phyloP scores from a whole-genome alignment of 2,888 invertebrate species.

The Noctua fimbriata region DNA sequence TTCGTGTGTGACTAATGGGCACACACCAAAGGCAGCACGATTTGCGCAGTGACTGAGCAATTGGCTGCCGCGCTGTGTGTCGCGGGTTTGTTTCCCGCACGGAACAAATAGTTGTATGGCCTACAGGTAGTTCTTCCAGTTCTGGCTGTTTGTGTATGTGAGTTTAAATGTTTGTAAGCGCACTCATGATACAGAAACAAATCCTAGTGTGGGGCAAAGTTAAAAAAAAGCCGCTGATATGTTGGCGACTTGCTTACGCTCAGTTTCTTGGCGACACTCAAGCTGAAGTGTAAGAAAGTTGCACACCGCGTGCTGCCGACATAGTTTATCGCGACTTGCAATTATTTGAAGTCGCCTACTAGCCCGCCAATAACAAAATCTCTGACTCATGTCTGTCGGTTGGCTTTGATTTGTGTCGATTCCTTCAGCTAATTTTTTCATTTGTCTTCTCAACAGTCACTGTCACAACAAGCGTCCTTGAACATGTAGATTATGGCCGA shows the following conservation, averaged over 20 bases:
- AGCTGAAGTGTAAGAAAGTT: not conserved
- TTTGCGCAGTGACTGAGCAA: not conserved
- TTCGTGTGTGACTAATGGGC: not conserved
- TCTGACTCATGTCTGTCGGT: too few species aligned
- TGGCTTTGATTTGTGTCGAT: too few species aligned
- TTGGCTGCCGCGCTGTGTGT: not conserved
- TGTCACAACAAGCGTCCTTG: not conserved
- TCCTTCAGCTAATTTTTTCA: not conserved
- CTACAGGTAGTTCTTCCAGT: not conserved
- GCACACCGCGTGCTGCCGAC: fast-evolving
- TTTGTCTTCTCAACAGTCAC: not conserved
- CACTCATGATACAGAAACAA: not conserved
- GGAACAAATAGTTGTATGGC: not conserved
- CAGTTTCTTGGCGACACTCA: not conserved
- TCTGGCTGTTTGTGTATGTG: not conserved
- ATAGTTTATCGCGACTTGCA: not conserved
- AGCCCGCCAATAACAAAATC: too few species aligned
- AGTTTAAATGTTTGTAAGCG: not conserved
- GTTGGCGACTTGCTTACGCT: not conserved
- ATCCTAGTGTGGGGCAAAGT: not conserved
- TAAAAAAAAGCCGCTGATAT: not conserved
- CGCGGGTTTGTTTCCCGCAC: not conserved
- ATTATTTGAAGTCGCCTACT: not conserved
- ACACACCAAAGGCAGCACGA: not conserved
- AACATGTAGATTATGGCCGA: not conserved